phyloP scores from a whole-genome alignment of 2,113 vertebrate species.

The Gallinago jamesoni region DNA sequence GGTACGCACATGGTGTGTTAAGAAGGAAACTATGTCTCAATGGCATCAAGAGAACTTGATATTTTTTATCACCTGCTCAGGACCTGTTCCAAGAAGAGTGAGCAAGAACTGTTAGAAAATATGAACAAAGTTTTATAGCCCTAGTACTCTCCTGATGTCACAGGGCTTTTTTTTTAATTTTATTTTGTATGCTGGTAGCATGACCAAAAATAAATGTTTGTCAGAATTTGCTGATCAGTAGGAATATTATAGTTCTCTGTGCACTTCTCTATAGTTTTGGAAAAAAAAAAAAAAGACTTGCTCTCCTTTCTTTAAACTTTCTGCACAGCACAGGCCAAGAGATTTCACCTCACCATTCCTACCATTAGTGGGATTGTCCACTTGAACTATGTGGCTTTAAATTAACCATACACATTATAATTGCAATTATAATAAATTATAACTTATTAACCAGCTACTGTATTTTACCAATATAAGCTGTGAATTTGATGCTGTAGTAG shows the following conservation, averaged over 20 bases:
- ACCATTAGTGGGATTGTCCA: not conserved
- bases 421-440: not conserved
- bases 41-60: not conserved
- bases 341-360: not conserved
- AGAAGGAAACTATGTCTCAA: not conserved
- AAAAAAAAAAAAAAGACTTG: not conserved
- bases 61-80: not conserved
- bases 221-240: not conserved
- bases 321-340: not conserved
- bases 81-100: not conserved
- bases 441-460: not conserved
- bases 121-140: not conserved
- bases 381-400: not conserved
- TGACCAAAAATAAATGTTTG: not conserved
- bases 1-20: not conserved
- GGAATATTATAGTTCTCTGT: not conserved
- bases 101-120: not conserved
- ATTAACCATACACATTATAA: not conserved
- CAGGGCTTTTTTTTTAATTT: too few species aligned
- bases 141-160: not conserved
- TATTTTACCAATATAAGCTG: not conserved
- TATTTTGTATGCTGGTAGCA: not conserved
- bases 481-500: not conserved
- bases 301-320: not conserved
- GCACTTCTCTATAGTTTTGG: not conserved